Conservation (phyloP, 2,113 vertebrate species). For the Geococcyx californianus region DNA sequence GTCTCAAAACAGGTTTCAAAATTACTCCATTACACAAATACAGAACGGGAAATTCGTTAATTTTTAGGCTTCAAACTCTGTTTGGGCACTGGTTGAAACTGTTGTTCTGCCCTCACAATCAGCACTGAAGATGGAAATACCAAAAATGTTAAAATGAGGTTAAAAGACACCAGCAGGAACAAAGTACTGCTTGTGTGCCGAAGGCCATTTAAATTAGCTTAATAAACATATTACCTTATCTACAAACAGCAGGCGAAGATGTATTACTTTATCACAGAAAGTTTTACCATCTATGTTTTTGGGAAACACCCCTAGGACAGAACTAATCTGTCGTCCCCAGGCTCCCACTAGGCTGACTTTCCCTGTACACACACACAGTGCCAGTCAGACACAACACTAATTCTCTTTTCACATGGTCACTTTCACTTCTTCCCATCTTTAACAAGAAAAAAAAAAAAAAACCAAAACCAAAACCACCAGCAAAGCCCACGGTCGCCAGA, state of each 20-base stretch:
- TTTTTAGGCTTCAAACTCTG: background rate
- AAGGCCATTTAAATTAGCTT: slow-evolving; percentile 64
- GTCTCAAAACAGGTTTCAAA: slow-evolving; percentile 60
- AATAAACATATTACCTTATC: slow-evolving; percentile 78
- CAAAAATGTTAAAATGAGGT: background rate
- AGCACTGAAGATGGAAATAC: background rate
- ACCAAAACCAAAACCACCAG: background rate
- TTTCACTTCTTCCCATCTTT: slow-evolving; percentile 55
- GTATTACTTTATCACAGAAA: slow-evolving; percentile 74
- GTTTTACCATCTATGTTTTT: slow-evolving; percentile 70
- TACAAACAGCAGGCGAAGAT: slow-evolving; percentile 68
- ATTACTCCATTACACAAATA: slow-evolving; percentile 50
- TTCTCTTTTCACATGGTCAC: slow-evolving; percentile 62
- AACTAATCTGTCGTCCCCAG: slow-evolving; percentile 79
- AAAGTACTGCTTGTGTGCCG: slow-evolving; percentile 9
- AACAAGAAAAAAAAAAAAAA: background rate
- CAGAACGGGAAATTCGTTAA: slow-evolving; percentile 36
- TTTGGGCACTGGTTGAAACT: background rate
- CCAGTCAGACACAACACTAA: slow-evolving; percentile 51
- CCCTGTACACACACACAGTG: slow-evolving; percentile 35
- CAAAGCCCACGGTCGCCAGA: background rate
- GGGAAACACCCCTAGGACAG: slow-evolving; percentile 75
- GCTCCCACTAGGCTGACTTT: slow-evolving; percentile 58
- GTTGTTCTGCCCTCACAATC: background rate
- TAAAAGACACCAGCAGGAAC: slow-evolving; percentile 40